phyloP scores from a whole-genome alignment of 2,888 invertebrate genomes.

The Euplagia quadripunctaria region DNA sequence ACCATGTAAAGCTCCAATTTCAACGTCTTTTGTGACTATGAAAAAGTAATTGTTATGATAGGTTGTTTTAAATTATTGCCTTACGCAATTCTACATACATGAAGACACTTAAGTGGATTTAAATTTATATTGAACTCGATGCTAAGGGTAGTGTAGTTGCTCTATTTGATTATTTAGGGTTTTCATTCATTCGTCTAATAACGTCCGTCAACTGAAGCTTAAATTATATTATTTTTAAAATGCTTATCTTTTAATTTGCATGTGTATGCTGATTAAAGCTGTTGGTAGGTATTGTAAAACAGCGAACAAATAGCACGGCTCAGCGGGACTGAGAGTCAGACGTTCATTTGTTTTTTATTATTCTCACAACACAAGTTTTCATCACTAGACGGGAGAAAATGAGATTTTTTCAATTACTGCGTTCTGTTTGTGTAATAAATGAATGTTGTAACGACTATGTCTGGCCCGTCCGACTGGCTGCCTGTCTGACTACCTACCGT shows the following conservation, averaged over 20 bases:
- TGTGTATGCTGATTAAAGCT: slow-evolving; percentile 32
- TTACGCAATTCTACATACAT: slow-evolving; percentile 50
- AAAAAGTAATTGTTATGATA: slow-evolving; percentile 49
- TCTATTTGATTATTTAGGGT: slow-evolving; percentile 10
- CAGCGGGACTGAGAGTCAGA: slow-evolving; percentile 46
- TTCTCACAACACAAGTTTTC: slow-evolving; percentile 64
- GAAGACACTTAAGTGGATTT: slow-evolving; percentile 44
- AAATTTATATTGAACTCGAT: slow-evolving; percentile 34
- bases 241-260: not conserved
- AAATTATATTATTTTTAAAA: not conserved
- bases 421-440: slow-evolving; percentile 68
- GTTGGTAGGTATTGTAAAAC: slow-evolving; percentile 31
- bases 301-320: slow-evolving; percentile 42
- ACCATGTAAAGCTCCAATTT: slow-evolving; percentile 41
- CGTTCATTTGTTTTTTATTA: slow-evolving; percentile 57
- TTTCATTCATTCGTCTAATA: slow-evolving; percentile 13
- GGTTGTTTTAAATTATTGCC: slow-evolving; percentile 58
- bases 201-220: not conserved
- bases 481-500: slow-evolving; percentile 37
- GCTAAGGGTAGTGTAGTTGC: not conserved
- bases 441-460: slow-evolving; percentile 59
- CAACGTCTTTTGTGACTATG: slow-evolving; percentile 12
- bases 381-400: slow-evolving; percentile 70
- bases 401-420: slow-evolving; percentile 81
- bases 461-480: slow-evolving; percentile 34